Conservation (phyloP, 2,888 invertebrate genomes). For the Alviniconcha strummeri region DNA sequence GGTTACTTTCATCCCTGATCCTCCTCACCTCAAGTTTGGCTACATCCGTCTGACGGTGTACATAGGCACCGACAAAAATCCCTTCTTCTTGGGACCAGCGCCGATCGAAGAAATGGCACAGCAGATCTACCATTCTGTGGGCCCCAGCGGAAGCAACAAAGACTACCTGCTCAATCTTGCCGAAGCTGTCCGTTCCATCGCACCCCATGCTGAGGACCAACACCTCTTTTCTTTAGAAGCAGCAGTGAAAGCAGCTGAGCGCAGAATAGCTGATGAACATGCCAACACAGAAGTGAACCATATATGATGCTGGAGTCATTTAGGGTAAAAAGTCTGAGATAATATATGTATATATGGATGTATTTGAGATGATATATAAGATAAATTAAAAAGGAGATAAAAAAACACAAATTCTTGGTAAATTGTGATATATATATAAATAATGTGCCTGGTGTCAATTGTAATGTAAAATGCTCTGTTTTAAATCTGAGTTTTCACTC, state of each 20-base stretch:
- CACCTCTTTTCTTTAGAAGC: conserved; percentile 86
- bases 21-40: conserved; percentile 35
- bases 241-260: conserved; percentile 73
- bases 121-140: conserved; percentile 82
- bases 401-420: no score
- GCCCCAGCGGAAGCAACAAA: conserved; percentile 92
- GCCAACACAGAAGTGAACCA: neutral
- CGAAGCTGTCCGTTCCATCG: conserved; percentile 84
- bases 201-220: conserved; percentile 81
- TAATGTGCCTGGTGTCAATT: neutral
- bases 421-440: no score
- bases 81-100: conserved; percentile 86
- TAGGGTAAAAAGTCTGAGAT: no score
- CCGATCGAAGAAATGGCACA: conserved; percentile 85
- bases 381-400: no score
- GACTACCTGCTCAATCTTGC: conserved; percentile 94
- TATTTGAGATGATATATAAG: no score
- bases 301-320: no score
- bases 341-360: no score
- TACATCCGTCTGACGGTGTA: conserved; percentile 86
- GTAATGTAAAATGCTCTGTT: neutral
- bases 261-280: neutral
- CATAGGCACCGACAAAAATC: conserved; percentile 87
- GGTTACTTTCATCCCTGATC: conserved; percentile 83
- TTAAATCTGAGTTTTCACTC: neutral